These are phyloP conservation scores for Falcunculus frontatus DNA, from an alignment of 2,113 vertebrate species.

Conservation along the genomic window DNA sequence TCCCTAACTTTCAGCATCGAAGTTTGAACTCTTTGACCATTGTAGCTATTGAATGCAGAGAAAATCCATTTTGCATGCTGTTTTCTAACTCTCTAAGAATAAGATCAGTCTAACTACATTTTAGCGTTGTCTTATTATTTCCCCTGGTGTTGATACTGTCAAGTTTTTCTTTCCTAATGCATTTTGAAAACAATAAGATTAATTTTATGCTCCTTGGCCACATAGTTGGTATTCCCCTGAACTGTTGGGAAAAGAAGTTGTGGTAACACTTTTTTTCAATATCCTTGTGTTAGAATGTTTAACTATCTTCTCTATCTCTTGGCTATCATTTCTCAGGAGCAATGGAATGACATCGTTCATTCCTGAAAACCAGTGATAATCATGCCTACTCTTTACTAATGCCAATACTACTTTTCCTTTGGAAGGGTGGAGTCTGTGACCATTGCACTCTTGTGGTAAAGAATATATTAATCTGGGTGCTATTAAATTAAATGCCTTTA, in stretches of 20 bases:
- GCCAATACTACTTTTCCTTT: background rate
- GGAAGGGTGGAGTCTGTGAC: background rate
- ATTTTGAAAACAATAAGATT: background rate
- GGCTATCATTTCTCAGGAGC: background rate
- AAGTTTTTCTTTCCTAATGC: background rate
- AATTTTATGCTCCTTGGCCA: background rate
- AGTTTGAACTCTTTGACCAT: background rate
- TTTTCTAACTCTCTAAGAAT: background rate
- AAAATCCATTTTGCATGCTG: slow-evolving; percentile 43
- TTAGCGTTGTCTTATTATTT: background rate
- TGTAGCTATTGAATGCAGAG: slow-evolving; percentile 4
- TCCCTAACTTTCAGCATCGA: background rate
- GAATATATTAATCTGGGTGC: background rate
- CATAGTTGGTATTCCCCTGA: background rate
- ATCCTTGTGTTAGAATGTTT: background rate
- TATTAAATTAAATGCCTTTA: background rate
- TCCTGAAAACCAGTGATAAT: background rate
- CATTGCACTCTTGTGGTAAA: background rate
- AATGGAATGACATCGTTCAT: background rate
- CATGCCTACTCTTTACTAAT: background rate
- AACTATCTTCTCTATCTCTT: background rate
- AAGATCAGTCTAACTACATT: background rate
- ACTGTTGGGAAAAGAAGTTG: background rate
- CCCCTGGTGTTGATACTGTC: background rate
- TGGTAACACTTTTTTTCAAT: slow-evolving; percentile 32